Evolutionary conservation across 2,797 vertebrate species (phyloP), one percentile per base, ranked within the genome.

Genomic region (Eurystomus glaucurus): DNA sequence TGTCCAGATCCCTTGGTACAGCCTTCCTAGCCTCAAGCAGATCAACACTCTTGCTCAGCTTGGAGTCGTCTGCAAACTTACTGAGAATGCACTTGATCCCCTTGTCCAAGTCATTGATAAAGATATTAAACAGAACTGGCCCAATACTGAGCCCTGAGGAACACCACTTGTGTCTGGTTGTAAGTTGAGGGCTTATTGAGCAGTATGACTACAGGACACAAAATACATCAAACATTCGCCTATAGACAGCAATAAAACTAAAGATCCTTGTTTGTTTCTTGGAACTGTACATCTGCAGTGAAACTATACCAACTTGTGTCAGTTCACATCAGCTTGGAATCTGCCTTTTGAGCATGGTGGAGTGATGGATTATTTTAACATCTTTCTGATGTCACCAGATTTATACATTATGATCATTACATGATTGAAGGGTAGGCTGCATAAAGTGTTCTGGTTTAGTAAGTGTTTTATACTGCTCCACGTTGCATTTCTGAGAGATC

Each of bases 191-290:
- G 25, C 13, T 91, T 58, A 15, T 29, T 65, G 65, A 64, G 20
- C 3, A 0, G 5, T 66, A 17, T 3, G 1, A 46, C 41, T 51
- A 15, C 3, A 39, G 28, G 60, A 22, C 18, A 33, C 13, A 50
- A 20, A 31, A 7, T 39, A 7, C 7, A 50, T 41, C 22, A 35
- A 74, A 16, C 16, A 3, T 84, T 86, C 4, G 7, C 3, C 76
- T 62, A 3, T 3, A 71, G n/a, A 18, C 41, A 35, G 6, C 9
- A 29, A 13, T 28, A 55, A 48, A 94, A 61, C 19, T 37, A 37
- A 70, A 84, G 20, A 13, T 72, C 11, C 9, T 43, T 50, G 26
- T 39, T 77, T 88, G 15, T 85, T 72, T 61, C 31, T 80, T 86
- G 39, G 39, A 77, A 41, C 23, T 1, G 0, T 50, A 6, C 54